Conservation (phyloP, 2,113 vertebrate species). For the Scopus umbretta region DNA sequence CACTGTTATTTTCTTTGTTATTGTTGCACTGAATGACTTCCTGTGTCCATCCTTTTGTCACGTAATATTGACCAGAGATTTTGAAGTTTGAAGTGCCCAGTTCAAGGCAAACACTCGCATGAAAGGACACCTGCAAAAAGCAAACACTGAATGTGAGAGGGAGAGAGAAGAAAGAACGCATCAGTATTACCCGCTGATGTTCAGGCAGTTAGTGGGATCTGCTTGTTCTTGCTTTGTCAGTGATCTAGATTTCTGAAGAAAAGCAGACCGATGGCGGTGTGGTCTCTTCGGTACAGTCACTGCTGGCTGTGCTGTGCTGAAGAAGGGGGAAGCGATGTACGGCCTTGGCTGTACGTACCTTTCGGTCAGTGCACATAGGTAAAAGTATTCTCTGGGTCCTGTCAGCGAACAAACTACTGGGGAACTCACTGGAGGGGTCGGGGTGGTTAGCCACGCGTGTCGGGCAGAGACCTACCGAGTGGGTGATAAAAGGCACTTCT, state of each 20-base stretch:
- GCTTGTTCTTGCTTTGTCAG: neutral
- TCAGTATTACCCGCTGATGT: neutral
- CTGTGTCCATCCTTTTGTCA: neutral
- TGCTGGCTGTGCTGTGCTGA: neutral
- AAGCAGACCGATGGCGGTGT: neutral
- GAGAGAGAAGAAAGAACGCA: neutral
- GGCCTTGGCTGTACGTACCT: neutral
- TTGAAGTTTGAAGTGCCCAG: neutral
- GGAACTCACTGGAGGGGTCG: neutral
- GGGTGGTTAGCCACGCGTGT: neutral
- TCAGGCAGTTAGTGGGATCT: neutral
- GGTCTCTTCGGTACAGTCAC: neutral
- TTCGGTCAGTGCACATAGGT: neutral
- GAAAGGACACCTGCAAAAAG: neutral
- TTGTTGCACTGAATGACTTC: too few relatives aligned
- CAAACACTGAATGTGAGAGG: neutral
- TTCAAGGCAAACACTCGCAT: neutral
- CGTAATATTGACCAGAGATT: neutral
- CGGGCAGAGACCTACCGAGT: neutral
- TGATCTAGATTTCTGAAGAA: neutral
- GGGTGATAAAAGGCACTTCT: neutral
- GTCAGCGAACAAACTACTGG: neutral
- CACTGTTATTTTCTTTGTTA: neutral
- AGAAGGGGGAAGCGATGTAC: rapidly evolving
- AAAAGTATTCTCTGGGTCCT: neutral